Evolutionary conservation across 2,113 vertebrate species (phyloP), one percentile per base, ranked within the genome.

Genomic region (Spilogale gracilis): DNA sequence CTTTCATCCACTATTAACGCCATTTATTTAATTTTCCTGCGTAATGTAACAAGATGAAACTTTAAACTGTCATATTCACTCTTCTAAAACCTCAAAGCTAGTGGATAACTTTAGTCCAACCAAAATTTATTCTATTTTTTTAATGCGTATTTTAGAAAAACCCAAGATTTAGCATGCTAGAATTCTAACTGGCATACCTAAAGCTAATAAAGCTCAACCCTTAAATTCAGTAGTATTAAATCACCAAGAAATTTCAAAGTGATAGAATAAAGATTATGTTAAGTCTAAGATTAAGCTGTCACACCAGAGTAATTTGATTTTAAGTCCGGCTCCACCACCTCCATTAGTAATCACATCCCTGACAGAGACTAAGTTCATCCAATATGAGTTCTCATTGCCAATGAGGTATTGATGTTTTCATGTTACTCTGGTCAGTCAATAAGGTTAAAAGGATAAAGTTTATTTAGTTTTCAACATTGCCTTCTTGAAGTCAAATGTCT

Each of bases 401-500:
- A 97, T 83, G 74, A 95, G 69, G 61, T 98, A 98, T 96, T 73
- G 86, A 11, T 82, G 43, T 76, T 98, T 97, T 89, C 93, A 45
- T 97, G 98, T 98, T 93, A 95, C 95, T 98, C 93, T 94, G 91
- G 93, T 79, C 95, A 98, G 5, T 99, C 98, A 97, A 96, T 98
- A 96, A 94, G 97, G 97, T 98, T 97, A 98, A 98, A 98, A 97
- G 97, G 97, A 92, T 0, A 2, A 97, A 97, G 97, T 98, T 97
- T 97, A 96, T 96, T 98, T 98, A 97, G 97, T 97, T 98, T 98
- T 20, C 97, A 94, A 97, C 97, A 95, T 96, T 98, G 92, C 97
- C 96, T 98, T 98, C 97, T 97, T 98, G 94, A 97, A 98, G 97
- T 98, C 95, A 97, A 96, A 98, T 97, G 98, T 96, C 97, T 98